Conservation (phyloP, 2,797 vertebrate genomes). For the Rhinoraja longicauda region DNA sequence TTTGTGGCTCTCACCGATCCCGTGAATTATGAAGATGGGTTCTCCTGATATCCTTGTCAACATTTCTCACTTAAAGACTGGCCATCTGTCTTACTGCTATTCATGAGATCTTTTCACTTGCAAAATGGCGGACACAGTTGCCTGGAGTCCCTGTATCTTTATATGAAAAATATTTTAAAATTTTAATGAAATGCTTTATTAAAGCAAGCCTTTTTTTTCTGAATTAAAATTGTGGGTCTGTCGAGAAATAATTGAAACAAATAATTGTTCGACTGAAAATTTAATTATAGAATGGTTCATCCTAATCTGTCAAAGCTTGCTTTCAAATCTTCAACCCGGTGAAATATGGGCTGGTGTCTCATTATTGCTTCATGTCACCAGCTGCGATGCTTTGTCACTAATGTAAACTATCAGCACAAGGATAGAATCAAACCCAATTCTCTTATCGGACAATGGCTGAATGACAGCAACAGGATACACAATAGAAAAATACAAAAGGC, state of each 20-base stretch:
- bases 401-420: neutral
- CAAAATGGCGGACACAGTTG: neutral
- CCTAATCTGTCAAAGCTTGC: neutral
- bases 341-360: neutral
- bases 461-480: neutral
- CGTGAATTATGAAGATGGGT: neutral
- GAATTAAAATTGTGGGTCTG: neutral
- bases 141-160: neutral
- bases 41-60: neutral
- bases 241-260: conserved; percentile 8
- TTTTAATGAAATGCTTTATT: neutral
- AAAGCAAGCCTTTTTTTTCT: neutral
- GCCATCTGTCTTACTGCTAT: neutral
- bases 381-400: neutral
- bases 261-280: neutral
- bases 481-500: neutral
- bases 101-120: neutral
- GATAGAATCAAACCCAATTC: neutral
- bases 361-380: neutral
- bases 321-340: neutral
- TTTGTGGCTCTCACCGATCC: neutral
- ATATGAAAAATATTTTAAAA: neutral
- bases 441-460: neutral
- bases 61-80: neutral
- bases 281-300: conserved; percentile 1